A percentile compares a stretch with the other conserved stretches of the same genome.
Conservation (phyloP, 2,113 vertebrate genomes). For the Paradisaea rubra region DNA sequence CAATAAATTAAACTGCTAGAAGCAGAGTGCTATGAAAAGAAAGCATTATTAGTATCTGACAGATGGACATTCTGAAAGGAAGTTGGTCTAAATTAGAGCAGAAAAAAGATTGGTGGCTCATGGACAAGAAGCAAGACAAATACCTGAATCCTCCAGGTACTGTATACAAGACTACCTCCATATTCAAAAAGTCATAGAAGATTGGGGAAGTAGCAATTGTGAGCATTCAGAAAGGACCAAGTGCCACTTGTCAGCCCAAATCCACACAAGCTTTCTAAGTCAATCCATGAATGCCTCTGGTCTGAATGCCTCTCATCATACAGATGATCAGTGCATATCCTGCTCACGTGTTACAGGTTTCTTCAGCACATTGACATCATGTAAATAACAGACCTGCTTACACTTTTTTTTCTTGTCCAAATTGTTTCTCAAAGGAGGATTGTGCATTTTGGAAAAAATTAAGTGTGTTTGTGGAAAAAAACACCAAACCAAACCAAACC, state of each 20-base stretch:
- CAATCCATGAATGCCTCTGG: background rate
- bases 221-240: background rate
- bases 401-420: background rate
- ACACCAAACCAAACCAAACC: background rate
- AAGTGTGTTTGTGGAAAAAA: background rate
- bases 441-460: background rate
- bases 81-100: background rate
- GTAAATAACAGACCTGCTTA: background rate
- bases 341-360: background rate
- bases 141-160: background rate
- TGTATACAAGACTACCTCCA: background rate
- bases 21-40: background rate
- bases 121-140: background rate
- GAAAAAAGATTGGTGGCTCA: background rate
- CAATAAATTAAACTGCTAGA: background rate
- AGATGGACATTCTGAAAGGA: background rate
- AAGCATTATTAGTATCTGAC: background rate
- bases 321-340: background rate
- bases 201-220: background rate
- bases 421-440: background rate
- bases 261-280: background rate
- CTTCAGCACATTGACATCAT: background rate
- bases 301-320: background rate
- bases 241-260: background rate
- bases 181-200: background rate